Base-by-base conservation (phyloP, 1,140 invertebrate genomes). In the Ruditapes philippinarum region DNA sequence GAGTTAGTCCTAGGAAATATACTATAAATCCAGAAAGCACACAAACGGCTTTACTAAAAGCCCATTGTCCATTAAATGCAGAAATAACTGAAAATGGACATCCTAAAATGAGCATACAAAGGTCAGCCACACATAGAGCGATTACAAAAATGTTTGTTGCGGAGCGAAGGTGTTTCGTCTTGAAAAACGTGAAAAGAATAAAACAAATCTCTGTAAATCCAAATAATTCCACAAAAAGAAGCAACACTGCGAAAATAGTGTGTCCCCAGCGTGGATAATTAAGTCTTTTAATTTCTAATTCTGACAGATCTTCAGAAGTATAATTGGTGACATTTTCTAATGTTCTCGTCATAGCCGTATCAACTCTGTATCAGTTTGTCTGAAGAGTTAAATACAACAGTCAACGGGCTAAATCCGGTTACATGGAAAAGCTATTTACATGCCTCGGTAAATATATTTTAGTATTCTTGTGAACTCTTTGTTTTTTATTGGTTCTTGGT, bases 131-230 rank as follows among this genome's bases (percentile, higher is more conserved):
- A 31, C 81, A 83, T 31, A 91, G 42, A 31, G 76, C 73, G 5
- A 90, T 51, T 14, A 92, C 70, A 57, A 92, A 91, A 7, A 76
- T 62, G 81, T 91, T 92, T 57, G 90, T 89, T 12, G 90, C 83
- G 0, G 91, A 88, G 22, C 81, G 73, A 11, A 92, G 86, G 11
- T 42, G 0, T 68, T 51, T 83, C 14, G 33, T 31, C 33, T 68
- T 83, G n/a, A n/a, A 65, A 31, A 83, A 94, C 22, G 92, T 86
- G 5, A 88, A 84, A 7, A 94, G 65, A 40, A 89, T 51, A 25
- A 80, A 36, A 19, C 51, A 78, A 76, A 91, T 91, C 17, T 83
- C 57, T 33, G 90, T 78, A 14, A 89, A 76, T 17, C 87, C 92
- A 12, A 88, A 25, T 38, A 90, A 45, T 28, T 42, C 86, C 17